These are phyloP conservation scores for Philereme transversata DNA, from an alignment of 2,888 invertebrate genomes.

Conservation along the genomic window DNA sequence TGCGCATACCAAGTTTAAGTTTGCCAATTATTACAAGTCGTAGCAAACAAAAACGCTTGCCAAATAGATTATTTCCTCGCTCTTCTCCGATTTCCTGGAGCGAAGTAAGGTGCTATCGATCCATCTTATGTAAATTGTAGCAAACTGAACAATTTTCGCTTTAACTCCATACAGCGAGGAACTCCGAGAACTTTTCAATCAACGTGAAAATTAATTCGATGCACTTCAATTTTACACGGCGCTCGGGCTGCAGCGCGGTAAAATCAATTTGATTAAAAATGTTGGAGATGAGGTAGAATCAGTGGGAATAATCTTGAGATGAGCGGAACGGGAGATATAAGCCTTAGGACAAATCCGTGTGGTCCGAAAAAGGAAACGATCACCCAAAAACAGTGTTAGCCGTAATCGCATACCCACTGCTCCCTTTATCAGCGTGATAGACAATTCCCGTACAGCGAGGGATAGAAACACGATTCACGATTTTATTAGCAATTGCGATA, in stretches of 20 bases:
- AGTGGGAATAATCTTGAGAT: conserved; percentile 22
- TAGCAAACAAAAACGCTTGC: conserved; percentile 7
- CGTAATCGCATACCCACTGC: conserved; percentile 53
- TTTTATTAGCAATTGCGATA: conserved; percentile 47
- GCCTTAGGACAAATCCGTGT: conserved; percentile 48
- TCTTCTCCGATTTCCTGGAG: conserved; percentile 9
- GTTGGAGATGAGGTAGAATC: conserved; percentile 52
- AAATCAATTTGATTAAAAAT: conserved; percentile 62
- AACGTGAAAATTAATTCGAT: conserved; percentile 62
- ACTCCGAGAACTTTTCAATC: conserved; percentile 61
- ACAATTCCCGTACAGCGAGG: conserved; percentile 50
- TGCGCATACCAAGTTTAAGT: conserved; percentile 1
- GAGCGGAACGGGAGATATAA: conserved; percentile 48
- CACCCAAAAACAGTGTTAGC: conserved; percentile 62
- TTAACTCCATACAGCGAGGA: conserved; percentile 23
- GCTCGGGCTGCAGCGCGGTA: conserved; percentile 35
- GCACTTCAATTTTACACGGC: conserved; percentile 58
- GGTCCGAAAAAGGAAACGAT: conserved; percentile 50
- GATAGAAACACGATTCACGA: conserved; percentile 46
- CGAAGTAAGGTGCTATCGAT: conserved; percentile 17
- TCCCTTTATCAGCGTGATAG: conserved; percentile 55
- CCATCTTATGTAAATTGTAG: conserved; percentile 23
- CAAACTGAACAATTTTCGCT: conserved; percentile 24
- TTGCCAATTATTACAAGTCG: conserved; percentile 13
- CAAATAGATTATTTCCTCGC: neutral